Evolutionary conservation across 1,140 invertebrate genomes (phyloP).

Genomic region (Homalodisca vitripennis): DNA sequence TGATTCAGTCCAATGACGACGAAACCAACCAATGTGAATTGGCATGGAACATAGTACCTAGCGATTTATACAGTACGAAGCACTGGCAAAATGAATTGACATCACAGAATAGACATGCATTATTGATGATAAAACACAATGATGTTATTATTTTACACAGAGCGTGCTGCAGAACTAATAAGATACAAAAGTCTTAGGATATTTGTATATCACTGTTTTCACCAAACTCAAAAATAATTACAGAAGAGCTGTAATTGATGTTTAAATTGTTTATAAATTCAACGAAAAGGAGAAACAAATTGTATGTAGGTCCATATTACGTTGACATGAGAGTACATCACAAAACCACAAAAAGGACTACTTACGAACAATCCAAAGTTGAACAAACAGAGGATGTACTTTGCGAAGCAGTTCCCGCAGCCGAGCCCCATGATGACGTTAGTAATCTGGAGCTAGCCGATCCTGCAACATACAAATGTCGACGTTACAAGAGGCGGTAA

Average conservation of each 20-base stretch:
- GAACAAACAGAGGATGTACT: slow-evolving; percentile 72
- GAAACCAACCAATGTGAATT: too few species aligned
- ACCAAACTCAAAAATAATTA: background rate
- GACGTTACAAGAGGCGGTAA: too few species aligned
- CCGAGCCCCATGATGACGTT: slow-evolving; percentile 28
- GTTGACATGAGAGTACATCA: background rate
- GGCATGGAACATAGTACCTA: too few species aligned
- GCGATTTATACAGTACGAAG: too few species aligned
- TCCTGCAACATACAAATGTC: too few species aligned
- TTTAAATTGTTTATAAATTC: background rate
- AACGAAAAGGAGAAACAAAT: background rate
- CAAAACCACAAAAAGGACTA: slow-evolving; percentile 42
- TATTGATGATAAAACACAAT: background rate
- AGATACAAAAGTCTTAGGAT: background rate
- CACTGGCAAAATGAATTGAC: too few species aligned
- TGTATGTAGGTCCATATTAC: background rate
- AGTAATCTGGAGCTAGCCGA: too few species aligned
- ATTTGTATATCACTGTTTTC: background rate
- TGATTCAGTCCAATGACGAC: too few species aligned
- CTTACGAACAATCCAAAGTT: slow-evolving; percentile 76
- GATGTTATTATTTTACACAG: background rate
- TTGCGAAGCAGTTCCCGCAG: slow-evolving; percentile 62
- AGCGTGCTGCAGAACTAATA: background rate
- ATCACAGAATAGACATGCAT: too few species aligned
- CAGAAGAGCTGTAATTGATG: background rate